Percentiles rank a stretch among this genome's conserved stretches.
phyloP scores from a whole-genome alignment of 2,888 invertebrate species.

The Atherix ibis region DNA sequence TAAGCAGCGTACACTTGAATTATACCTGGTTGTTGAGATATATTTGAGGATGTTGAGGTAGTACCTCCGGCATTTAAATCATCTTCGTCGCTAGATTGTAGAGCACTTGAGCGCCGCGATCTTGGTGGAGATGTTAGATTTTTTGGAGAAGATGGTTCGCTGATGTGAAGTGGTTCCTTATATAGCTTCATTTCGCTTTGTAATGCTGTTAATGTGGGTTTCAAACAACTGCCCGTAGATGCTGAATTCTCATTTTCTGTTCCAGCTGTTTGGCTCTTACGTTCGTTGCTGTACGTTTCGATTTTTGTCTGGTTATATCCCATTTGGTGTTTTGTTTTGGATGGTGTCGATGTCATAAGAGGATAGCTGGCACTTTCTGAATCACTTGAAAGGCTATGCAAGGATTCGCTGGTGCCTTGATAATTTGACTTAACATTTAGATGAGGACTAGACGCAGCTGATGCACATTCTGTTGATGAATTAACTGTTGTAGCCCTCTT shows the following conservation, averaged over 20 bases:
- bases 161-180: conserved; percentile 17
- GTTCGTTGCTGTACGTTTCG: conserved; percentile 10
- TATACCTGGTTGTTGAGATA: conserved; percentile 21
- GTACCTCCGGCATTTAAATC: conserved; percentile 12
- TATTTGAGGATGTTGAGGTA: conserved; percentile 7
- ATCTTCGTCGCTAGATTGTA: conserved; percentile 13
- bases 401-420: conserved; percentile 49
- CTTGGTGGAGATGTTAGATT: conserved; percentile 4
- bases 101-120: conserved; percentile 9
- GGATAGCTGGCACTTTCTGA: conserved; percentile 42
- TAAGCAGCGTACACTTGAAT: conserved; percentile 89
- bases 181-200: conserved; percentile 35
- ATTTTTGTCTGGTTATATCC: conserved; percentile 18
- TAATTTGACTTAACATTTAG: conserved; percentile 44
- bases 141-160: conserved; percentile 14
- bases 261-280: conserved; percentile 30
- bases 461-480: conserved; percentile 36
- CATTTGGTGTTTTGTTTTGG: conserved; percentile 37
- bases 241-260: conserved; percentile 38
- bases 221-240: conserved; percentile 29
- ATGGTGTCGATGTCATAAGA: conserved; percentile 34
- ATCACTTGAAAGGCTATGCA: conserved; percentile 49
- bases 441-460: conserved; percentile 54
- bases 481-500: conserved; percentile 40
- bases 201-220: conserved; percentile 36